Percentiles rank a stretch among this genome's conserved stretches.
Conservation (phyloP, 2,888 invertebrate genomes). For the Phengaris arion region DNA sequence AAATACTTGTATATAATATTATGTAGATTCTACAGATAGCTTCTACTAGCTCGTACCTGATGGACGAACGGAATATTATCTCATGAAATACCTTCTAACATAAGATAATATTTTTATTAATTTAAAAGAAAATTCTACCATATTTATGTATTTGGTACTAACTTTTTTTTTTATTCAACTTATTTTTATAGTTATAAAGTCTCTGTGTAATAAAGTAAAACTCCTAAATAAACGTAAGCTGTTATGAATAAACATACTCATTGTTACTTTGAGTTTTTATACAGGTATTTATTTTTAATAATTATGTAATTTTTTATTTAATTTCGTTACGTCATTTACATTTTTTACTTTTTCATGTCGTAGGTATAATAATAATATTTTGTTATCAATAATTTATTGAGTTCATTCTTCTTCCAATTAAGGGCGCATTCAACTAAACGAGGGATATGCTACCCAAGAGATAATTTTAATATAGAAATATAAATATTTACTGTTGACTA, state of each 20-base stretch:
- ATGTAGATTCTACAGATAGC: neutral
- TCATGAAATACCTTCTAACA: neutral
- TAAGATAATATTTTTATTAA: too few relatives aligned
- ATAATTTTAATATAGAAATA: neutral
- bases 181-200: neutral
- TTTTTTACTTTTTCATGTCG: neutral
- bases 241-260: conserved; percentile 3
- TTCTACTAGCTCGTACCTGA: neutral
- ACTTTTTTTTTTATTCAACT: neutral
- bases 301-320: neutral
- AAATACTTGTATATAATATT: too few relatives aligned
- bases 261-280: neutral
- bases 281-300: neutral
- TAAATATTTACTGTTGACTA: neutral
- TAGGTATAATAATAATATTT: neutral
- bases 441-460: neutral
- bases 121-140: neutral
- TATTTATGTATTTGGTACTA: neutral
- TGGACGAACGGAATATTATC: neutral
- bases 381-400: neutral
- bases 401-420: conserved; percentile 3
- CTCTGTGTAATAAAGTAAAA: neutral
- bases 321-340: neutral
- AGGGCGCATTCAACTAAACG: neutral
- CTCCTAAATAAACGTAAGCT: neutral